These are phyloP conservation scores for Serinus canaria DNA, from an alignment of 2,113 vertebrate species.

Conservation along the genomic window DNA sequence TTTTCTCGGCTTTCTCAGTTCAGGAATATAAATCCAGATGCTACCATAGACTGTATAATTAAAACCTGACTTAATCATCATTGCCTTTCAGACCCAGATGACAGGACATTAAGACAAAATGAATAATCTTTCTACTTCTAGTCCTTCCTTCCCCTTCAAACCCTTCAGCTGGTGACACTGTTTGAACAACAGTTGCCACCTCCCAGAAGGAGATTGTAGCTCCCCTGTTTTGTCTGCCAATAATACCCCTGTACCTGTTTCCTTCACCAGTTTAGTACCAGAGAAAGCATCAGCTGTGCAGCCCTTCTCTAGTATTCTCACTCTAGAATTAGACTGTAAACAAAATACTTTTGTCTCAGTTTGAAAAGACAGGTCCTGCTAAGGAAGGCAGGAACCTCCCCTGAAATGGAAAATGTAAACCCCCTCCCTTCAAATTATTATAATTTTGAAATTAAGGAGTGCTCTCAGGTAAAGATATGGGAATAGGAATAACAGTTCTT, in stretches of 20 bases:
- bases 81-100: conserved; percentile 13
- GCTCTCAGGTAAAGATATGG: neutral
- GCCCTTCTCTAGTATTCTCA: neutral
- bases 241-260: neutral
- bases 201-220: neutral
- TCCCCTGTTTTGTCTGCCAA: neutral
- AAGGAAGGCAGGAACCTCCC: neutral
- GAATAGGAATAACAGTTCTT: neutral
- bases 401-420: neutral
- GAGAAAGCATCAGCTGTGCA: neutral
- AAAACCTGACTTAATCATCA: conserved; percentile 18
- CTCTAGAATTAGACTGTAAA: neutral
- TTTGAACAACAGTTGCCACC: fast-evolving
- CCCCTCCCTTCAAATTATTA: neutral
- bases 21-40: conserved; percentile 29
- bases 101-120: conserved; percentile 26
- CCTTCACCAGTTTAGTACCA: too few species aligned
- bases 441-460: neutral
- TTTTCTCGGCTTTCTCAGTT: conserved; percentile 22
- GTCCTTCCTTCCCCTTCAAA: neutral
- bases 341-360: neutral
- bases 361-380: neutral
- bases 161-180: neutral
- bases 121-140: neutral
- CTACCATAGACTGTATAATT: neutral